phyloP scores from a whole-genome alignment of 2,113 vertebrate species.

The Pangasianodon hypophthalmus region DNA sequence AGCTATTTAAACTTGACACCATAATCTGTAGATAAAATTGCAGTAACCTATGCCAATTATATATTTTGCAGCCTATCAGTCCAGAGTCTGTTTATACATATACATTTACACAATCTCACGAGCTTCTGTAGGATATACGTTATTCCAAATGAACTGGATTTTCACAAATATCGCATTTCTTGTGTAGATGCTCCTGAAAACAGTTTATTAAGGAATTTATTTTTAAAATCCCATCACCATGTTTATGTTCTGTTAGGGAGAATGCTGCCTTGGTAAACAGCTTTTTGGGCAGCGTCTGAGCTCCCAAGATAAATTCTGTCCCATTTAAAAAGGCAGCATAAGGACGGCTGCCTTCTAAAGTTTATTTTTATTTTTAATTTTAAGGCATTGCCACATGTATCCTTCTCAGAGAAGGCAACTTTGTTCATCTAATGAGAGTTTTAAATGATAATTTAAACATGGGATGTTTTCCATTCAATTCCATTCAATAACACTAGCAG shows the following conservation, averaged over 20 bases:
- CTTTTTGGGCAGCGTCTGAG: background rate
- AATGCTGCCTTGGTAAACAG: background rate
- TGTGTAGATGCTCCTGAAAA: background rate
- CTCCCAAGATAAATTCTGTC: slow-evolving; percentile 1
- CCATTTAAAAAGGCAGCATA: background rate
- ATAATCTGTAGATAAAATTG: background rate
- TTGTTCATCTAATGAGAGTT: background rate
- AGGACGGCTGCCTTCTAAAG: background rate
- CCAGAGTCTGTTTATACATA: background rate
- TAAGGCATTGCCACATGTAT: background rate
- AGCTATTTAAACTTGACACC: background rate
- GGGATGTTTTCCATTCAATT: background rate
- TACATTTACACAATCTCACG: background rate
- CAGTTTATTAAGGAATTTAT: background rate
- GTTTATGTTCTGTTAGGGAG: background rate
- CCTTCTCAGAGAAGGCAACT: background rate
- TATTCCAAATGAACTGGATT: background rate
- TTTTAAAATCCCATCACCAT: background rate
- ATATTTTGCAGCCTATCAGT: background rate
- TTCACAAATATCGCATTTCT: background rate
- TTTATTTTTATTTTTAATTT: background rate
- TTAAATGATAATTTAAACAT: background rate
- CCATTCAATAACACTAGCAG: background rate
- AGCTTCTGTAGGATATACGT: background rate
- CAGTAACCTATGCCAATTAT: background rate